Evolutionary conservation across 2,113 vertebrate species (phyloP).

Genomic region (Sorex araneus): DNA sequence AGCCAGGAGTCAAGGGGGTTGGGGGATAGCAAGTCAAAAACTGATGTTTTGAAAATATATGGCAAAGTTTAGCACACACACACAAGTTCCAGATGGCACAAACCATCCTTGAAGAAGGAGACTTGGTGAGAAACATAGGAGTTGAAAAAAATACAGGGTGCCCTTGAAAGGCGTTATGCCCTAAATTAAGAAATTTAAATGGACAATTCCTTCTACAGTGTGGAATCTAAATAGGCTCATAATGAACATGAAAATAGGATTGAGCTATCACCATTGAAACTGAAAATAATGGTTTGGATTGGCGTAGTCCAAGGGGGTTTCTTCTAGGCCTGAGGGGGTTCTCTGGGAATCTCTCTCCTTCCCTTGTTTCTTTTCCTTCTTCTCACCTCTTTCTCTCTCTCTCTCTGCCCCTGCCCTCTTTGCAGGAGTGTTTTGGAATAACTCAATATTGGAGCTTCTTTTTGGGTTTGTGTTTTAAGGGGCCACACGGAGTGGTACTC

Average conservation of each 20-base stretch:
- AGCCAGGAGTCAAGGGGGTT: neutral
- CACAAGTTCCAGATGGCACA: neutral
- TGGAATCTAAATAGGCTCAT: slow-evolving; percentile 1
- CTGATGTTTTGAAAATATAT: slow-evolving; percentile 9
- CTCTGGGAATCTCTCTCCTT: neutral
- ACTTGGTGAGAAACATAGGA: neutral
- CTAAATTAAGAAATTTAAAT: neutral
- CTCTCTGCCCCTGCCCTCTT: neutral
- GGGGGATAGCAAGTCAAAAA: neutral
- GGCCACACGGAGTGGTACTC: too few species aligned
- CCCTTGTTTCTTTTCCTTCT: too few species aligned
- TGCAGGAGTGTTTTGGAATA: slow-evolving; percentile 16
- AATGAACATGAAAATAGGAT: neutral
- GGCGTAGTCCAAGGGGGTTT: neutral
- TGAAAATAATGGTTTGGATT: neutral
- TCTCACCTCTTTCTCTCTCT: neutral
- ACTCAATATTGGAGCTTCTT: too few species aligned
- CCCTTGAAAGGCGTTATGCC: neutral
- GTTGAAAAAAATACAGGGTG: neutral
- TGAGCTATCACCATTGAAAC: slow-evolving; percentile 3
- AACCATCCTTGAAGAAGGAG: neutral
- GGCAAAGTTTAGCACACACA: slow-evolving; percentile 15
- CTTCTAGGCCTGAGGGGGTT: neutral
- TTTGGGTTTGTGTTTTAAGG: too few species aligned
- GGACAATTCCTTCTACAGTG: neutral